These are phyloP conservation scores for Calyptommatus sinebrachiatus DNA, from an alignment of 2,113 vertebrate species.

Conservation along the genomic window DNA sequence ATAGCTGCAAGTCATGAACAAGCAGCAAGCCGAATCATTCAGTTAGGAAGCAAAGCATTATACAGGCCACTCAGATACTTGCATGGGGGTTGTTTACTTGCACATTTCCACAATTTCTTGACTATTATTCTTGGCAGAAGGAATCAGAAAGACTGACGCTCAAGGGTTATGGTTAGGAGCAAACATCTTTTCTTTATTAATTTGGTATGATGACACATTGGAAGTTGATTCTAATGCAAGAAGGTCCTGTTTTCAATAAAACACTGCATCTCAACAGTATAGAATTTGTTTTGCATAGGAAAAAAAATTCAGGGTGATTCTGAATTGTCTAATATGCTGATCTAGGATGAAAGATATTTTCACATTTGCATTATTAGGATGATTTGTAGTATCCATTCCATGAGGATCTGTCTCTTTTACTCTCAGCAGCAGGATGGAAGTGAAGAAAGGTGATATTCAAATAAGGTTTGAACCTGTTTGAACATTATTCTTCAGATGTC, in stretches of 20 bases:
- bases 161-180: background rate
- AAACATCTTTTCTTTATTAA: background rate
- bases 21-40: background rate
- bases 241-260: background rate
- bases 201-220: background rate
- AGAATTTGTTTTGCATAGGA: background rate
- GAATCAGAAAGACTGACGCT: background rate
- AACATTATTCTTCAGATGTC: no score
- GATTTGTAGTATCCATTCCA: no score
- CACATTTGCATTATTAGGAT: no score
- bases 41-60: background rate
- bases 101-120: conserved; percentile 4
- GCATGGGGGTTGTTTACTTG: background rate
- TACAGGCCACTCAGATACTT: conserved; percentile 2
- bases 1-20: background rate
- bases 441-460: no score
- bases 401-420: no score
- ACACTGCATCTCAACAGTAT: background rate
- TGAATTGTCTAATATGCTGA: no score
- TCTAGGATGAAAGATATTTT: no score
- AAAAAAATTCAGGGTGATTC: background rate
- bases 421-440: no score
- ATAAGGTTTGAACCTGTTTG: no score
- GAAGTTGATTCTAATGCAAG: background rate
- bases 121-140: background rate